Evolutionary conservation across 2,888 invertebrate genomes (phyloP).

Genomic region (Loripinus fragilis): DNA sequence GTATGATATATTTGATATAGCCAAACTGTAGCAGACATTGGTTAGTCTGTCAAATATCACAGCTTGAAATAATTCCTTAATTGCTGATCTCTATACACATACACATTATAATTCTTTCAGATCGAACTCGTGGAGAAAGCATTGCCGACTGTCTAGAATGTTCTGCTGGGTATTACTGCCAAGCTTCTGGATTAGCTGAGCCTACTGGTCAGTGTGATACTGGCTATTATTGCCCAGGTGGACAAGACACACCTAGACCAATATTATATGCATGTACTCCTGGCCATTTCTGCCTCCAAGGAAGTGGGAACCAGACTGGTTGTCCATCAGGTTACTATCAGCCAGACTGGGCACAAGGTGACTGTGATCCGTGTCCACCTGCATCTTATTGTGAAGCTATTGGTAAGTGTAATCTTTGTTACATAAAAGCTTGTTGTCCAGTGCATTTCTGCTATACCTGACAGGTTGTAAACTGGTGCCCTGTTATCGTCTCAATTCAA

Average conservation of each 20-base stretch:
- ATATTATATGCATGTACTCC: slow-evolving; percentile 76
- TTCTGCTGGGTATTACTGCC: slow-evolving; percentile 79
- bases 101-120: slow-evolving; percentile 66
- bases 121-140: slow-evolving; percentile 71
- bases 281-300: slow-evolving; percentile 80
- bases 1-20: no score
- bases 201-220: slow-evolving; percentile 76
- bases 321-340: slow-evolving; percentile 82
- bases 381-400: slow-evolving; percentile 79
- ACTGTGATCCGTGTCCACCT: slow-evolving; percentile 79
- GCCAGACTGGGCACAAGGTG: slow-evolving; percentile 74
- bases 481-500: no score
- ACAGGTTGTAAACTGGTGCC: no score
- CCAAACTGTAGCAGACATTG: no score
- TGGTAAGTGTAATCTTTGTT: slow-evolving; percentile 65
- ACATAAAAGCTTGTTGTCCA: no score
- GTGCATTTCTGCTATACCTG: no score
- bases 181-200: slow-evolving; percentile 71
- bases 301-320: slow-evolving; percentile 80
- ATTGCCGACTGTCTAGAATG: slow-evolving; percentile 77
- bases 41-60: no score
- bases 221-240: slow-evolving; percentile 81
- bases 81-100: no score
- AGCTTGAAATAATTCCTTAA: no score
- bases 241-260: slow-evolving; percentile 75